Conservation (phyloP, 2,113 vertebrate species). For the Etheostoma spectabile region DNA sequence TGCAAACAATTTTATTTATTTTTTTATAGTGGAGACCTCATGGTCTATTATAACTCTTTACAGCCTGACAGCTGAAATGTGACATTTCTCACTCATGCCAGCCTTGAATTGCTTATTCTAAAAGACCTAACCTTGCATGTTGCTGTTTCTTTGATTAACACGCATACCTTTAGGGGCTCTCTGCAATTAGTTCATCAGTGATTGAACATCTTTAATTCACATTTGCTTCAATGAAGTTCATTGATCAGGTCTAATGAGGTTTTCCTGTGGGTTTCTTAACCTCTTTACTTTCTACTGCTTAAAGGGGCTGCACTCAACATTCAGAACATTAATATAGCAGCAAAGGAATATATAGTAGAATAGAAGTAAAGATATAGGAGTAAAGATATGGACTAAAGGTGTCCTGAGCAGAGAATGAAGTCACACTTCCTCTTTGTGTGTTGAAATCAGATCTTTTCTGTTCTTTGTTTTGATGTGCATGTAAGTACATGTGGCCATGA, state of each 20-base stretch:
- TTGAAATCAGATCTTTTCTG: too few species aligned
- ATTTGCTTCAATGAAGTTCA: slow-evolving; percentile 29
- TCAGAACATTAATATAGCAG: too few species aligned
- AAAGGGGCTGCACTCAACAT: neutral
- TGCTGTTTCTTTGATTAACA: slow-evolving; percentile 21
- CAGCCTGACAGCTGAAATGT: slow-evolving; percentile 22
- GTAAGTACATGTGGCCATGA: too few species aligned
- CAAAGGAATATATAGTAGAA: too few species aligned
- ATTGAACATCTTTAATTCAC: slow-evolving; percentile 37
- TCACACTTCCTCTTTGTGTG: too few species aligned
- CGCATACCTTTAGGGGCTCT: neutral
- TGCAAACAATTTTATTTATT: neutral
- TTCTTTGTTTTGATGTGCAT: too few species aligned
- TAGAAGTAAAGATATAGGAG: too few species aligned
- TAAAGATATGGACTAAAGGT: too few species aligned
- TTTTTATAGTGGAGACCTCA: neutral
- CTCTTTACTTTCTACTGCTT: neutral
- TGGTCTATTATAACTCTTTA: slow-evolving; percentile 13
- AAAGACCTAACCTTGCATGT: neutral
- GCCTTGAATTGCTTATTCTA: slow-evolving; percentile 3
- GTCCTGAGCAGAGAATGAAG: too few species aligned
- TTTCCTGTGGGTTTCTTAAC: slow-evolving; percentile 27
- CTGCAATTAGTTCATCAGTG: slow-evolving; percentile 20
- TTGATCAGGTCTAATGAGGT: slow-evolving; percentile 31
- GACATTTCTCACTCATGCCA: neutral